A percentile compares a stretch with the other conserved stretches of the same genome.
Evolutionary conservation across 2,797 vertebrate genomes (phyloP).

Genomic region (Synanceia verrucosa): DNA sequence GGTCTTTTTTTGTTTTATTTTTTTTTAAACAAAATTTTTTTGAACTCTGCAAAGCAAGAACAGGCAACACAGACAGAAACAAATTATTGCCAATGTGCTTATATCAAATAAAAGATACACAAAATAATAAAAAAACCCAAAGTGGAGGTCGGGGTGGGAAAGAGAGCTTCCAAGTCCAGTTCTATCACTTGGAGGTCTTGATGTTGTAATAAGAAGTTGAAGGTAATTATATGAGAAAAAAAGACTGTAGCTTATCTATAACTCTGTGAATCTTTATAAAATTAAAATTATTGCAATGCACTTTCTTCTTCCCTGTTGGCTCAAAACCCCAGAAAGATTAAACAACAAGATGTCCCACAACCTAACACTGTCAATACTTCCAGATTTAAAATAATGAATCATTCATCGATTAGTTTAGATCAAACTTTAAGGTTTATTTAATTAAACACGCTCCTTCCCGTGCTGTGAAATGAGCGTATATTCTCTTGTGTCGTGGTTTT

Average conservation of each 20-base stretch:
- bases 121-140: too few species aligned
- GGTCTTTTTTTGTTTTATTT: too few species aligned
- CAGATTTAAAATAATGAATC: slow-evolving; percentile 4
- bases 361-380: slow-evolving; percentile 28
- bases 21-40: too few species aligned
- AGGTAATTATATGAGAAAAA: neutral
- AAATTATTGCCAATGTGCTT: too few species aligned
- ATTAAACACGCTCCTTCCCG: neutral
- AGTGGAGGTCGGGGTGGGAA: too few species aligned
- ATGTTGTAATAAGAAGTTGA: neutral
- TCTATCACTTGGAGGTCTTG: neutral
- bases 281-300: slow-evolving; percentile 27
- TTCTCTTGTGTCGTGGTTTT: slow-evolving; percentile 24
- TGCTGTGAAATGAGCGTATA: neutral
- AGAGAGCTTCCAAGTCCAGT: too few species aligned
- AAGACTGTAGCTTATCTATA: neutral
- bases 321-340: neutral
- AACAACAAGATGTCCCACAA: slow-evolving; percentile 29
- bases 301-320: slow-evolving; percentile 19
- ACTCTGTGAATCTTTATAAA: neutral
- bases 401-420: neutral
- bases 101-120: too few species aligned
- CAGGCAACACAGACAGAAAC: too few species aligned
- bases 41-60: too few species aligned
- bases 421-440: neutral